Evolutionary conservation across 2,797 vertebrate species (phyloP).

Genomic region (Florisuga fusca): DNA sequence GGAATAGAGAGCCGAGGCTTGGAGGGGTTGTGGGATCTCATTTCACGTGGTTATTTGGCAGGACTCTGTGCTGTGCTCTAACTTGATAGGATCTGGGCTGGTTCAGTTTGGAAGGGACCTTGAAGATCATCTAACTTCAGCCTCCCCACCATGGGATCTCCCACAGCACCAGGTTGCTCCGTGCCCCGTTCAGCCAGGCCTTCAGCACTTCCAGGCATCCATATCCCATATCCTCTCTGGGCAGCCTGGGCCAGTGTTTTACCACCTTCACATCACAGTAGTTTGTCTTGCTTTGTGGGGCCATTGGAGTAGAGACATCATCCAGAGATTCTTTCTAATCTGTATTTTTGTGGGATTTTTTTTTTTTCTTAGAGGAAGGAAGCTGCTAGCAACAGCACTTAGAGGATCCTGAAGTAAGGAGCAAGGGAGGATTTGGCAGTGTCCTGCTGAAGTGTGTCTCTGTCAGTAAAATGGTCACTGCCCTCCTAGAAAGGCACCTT

Average conservation of each 20-base stretch:
- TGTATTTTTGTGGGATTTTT: neutral
- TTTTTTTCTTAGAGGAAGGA: neutral
- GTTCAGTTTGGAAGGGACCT: too few relatives aligned
- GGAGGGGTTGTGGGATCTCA: too few relatives aligned
- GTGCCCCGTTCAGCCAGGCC: too few relatives aligned
- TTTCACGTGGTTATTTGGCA: accelerated
- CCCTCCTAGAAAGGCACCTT: neutral
- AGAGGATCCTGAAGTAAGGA: neutral
- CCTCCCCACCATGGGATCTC: too few relatives aligned
- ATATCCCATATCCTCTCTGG: too few relatives aligned
- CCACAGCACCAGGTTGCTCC: too few relatives aligned
- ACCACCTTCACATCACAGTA: too few relatives aligned
- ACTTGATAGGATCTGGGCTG: too few relatives aligned
- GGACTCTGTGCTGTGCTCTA: accelerated
- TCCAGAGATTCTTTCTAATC: neutral
- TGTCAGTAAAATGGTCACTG: neutral
- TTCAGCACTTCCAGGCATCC: too few relatives aligned
- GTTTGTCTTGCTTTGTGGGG: neutral
- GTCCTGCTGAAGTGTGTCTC: neutral
- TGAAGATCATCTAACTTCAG: too few relatives aligned
- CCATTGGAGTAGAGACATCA: accelerated
- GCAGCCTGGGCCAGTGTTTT: too few relatives aligned
- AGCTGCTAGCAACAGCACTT: neutral
- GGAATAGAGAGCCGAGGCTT: neutral
- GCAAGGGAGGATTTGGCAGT: neutral